Base-by-base conservation (phyloP, 2,113 vertebrate species). In the Microcebus griseorufus region DNA sequence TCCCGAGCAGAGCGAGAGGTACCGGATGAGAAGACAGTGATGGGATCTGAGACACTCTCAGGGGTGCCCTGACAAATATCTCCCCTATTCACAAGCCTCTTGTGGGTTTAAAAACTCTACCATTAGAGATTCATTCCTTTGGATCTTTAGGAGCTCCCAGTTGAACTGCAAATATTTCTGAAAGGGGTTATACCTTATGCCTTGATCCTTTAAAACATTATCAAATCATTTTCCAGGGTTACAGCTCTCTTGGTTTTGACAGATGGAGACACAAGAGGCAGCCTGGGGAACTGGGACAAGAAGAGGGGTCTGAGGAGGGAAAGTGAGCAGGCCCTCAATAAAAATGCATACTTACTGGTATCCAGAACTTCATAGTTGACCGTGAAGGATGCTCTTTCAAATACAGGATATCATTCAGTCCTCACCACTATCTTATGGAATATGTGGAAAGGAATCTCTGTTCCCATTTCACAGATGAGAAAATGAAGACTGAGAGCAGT, bases 381-480 rank as follows among this genome's bases (percentile, higher is more conserved):
- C 18, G 17, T 45, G 58, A 83, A 90, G 85, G n/a, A 51, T 7
- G 32, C 2, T 13, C 42, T 76, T 91, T 75, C 65, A 39, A 29
- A 65, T 27, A 60, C 11, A 9, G 12, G 2, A 58, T 34, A 37
- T 67, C 72, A 55, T 79, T 84, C 12, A 32, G 25, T 62, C 82
- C 58, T 37, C 37, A 37, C 25, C 32, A 62, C 32, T 34, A 67
- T 12, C 6, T 25, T 72, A 62, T 72, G n/a, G 67, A 48, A 69
- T 67, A 83, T 5, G 17, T 39, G 60, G 83, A 79, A 53, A 72
- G 32, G 16, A 88, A 84, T 51, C 16, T 51, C 39, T 82, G 17
- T 83, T 85, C 65, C 78, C 72, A 69, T 79, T 80, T 90, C 48
- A 90, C n/a, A 90, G 75, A 58, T n/a, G 58, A 83, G 37, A 76